These are phyloP conservation scores for Meda fulgida DNA, from an alignment of 2,797 vertebrate genomes.

Conservation along the genomic window DNA sequence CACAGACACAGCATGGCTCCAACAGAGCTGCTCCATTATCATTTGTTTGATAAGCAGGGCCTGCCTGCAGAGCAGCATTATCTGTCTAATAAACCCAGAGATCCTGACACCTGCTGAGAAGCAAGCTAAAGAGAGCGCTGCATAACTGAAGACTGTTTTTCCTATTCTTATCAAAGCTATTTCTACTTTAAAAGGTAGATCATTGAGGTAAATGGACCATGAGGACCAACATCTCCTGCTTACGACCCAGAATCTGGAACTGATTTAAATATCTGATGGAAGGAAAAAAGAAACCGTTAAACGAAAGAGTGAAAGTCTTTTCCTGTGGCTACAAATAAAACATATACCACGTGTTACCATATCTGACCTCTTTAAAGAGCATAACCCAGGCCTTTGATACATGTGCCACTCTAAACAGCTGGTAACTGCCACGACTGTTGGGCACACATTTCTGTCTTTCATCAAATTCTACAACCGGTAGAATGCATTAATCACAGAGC, in stretches of 20 bases:
- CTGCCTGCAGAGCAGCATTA: slow-evolving; percentile 58
- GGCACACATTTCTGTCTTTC: slow-evolving; percentile 52
- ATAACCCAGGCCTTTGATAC: slow-evolving; percentile 52
- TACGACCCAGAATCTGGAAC: slow-evolving; percentile 38
- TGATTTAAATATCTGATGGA: slow-evolving; percentile 44
- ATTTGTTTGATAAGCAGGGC: slow-evolving; percentile 50
- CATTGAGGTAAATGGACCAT: slow-evolving; percentile 14
- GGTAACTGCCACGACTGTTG: slow-evolving; percentile 41
- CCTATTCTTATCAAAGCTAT: slow-evolving; percentile 40
- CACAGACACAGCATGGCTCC: slow-evolving; percentile 49
- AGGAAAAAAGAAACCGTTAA: slow-evolving; percentile 21
- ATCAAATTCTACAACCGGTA: slow-evolving; percentile 24
- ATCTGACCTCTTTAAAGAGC: slow-evolving; percentile 46
- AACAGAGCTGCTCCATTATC: slow-evolving; percentile 57
- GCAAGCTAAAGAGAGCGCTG: slow-evolving; percentile 37
- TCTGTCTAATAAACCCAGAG: slow-evolving; percentile 64
- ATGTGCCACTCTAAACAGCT: slow-evolving; percentile 54
- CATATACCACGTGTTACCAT: slow-evolving; percentile 48
- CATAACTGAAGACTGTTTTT: slow-evolving; percentile 36
- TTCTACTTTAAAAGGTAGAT: slow-evolving; percentile 42
- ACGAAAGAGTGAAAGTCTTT: not conserved
- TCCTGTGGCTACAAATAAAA: slow-evolving; percentile 14
- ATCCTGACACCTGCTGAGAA: slow-evolving; percentile 63
- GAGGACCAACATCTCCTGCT: slow-evolving; percentile 33
- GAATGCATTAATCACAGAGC: slow-evolving; percentile 49